Conservation (phyloP, 1,140 invertebrate species). For the Xylocopa sonorina region DNA sequence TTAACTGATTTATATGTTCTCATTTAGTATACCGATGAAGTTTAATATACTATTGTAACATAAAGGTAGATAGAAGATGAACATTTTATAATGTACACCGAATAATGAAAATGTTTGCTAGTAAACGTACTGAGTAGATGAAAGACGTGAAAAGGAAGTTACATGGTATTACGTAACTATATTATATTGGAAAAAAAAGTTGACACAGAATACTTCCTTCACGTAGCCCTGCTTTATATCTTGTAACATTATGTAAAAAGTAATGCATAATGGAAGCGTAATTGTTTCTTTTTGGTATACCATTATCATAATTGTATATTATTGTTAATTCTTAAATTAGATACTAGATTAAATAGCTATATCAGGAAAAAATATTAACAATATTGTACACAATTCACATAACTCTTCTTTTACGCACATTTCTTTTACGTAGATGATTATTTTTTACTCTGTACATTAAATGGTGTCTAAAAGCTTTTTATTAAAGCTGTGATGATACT, state of each 20-base stretch:
- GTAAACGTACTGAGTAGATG: constrained; percentile 17
- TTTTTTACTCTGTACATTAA: constrained; percentile 45
- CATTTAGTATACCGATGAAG: background rate
- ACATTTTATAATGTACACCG: background rate
- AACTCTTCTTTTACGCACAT: constrained; percentile 22
- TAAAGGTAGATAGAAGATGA: background rate
- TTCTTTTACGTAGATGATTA: constrained; percentile 12
- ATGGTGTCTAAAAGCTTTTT: constrained; percentile 37
- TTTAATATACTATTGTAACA: background rate
- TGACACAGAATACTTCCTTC: constrained; percentile 7
- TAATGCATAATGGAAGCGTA: constrained; percentile 60
- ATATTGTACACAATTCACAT: constrained; percentile 38
- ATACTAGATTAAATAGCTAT: constrained; percentile 36
- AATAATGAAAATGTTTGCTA: background rate
- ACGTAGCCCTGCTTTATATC: constrained; percentile 14
- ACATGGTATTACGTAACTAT: constrained; percentile 9
- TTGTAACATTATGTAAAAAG: constrained; percentile 44
- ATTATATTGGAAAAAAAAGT: background rate
- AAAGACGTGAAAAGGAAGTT: constrained; percentile 9
- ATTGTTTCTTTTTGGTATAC: constrained; percentile 49
- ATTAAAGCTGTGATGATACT: constrained; percentile 32
- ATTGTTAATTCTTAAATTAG: constrained; percentile 16
- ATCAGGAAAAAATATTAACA: constrained; percentile 40
- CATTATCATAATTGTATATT: background rate
- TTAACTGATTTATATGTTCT: background rate